These are phyloP conservation scores for Andrena flavipes DNA, from an alignment of 2,888 invertebrate genomes.

Conservation along the genomic window DNA sequence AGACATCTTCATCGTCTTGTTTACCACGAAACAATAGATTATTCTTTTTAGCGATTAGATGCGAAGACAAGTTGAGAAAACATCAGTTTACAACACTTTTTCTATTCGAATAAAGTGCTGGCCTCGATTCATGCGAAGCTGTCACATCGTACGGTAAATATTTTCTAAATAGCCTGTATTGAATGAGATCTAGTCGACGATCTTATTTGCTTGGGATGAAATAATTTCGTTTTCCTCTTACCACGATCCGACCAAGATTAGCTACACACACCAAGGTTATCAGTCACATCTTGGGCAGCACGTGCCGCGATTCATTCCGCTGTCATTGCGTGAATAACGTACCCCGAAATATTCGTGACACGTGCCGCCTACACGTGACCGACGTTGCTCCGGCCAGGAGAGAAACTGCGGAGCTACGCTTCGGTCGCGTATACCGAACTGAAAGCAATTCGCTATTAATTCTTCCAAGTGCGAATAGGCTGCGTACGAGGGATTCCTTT, in stretches of 20 bases:
- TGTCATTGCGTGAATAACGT: slow-evolving; percentile 84
- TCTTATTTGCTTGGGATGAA: slow-evolving; percentile 51
- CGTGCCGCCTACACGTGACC: slow-evolving; percentile 72
- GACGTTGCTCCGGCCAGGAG: slow-evolving; percentile 36
- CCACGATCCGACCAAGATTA: slow-evolving; percentile 71
- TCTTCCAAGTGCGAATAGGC: slow-evolving; percentile 42
- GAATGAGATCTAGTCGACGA: slow-evolving; percentile 3
- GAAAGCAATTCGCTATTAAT: slow-evolving; percentile 43
- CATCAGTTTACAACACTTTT: background rate
- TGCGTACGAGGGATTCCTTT: slow-evolving; percentile 3
- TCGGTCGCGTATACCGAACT: slow-evolving; percentile 22
- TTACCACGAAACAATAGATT: slow-evolving; percentile 27
- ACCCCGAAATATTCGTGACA: slow-evolving; percentile 79
- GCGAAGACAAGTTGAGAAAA: background rate
- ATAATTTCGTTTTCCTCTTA: slow-evolving; percentile 18
- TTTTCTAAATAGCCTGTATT: slow-evolving; percentile 25
- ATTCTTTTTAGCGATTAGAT: slow-evolving; percentile 12
- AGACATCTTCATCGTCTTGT: slow-evolving; percentile 41
- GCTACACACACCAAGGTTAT: slow-evolving; percentile 77
- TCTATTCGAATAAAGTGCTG: background rate
- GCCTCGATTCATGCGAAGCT: background rate
- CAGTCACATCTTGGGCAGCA: slow-evolving; percentile 81
- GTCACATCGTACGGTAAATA: slow-evolving; percentile 13
- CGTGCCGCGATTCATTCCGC: slow-evolving; percentile 82
- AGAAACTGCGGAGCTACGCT: slow-evolving; percentile 25